phyloP scores from a whole-genome alignment of 2,888 invertebrate genomes.

The Neoitamus cyanurus region DNA sequence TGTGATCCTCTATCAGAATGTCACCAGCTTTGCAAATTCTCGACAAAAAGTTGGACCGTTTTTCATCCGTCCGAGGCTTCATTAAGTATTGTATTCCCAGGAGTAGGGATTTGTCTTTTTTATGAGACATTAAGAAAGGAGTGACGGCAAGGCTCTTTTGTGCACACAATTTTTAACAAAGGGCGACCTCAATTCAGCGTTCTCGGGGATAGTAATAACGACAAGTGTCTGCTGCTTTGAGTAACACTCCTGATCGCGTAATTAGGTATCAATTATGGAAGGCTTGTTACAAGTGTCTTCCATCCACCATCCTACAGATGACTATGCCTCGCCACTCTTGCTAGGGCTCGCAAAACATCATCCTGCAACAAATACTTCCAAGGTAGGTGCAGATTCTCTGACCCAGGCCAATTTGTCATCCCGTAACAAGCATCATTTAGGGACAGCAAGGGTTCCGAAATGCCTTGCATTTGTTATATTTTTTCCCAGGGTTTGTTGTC shows the following conservation, averaged over 20 bases:
- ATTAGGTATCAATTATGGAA: slow-evolving; percentile 16
- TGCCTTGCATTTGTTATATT: not conserved
- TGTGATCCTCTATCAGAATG: not conserved
- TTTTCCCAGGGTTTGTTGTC: not conserved
- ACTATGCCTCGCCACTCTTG: not conserved
- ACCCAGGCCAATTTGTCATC: not conserved
- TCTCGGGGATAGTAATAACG: not conserved
- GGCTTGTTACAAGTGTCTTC: not conserved
- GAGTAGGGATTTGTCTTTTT: slow-evolving; percentile 17
- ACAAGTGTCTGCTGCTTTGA: not conserved
- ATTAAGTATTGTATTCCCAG: slow-evolving; percentile 28
- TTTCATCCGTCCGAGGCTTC: slow-evolving; percentile 11
- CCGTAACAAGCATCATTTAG: not conserved
- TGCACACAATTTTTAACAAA: slow-evolving; percentile 1
- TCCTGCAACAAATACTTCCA: not conserved
- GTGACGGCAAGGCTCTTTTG: slow-evolving; percentile 3
- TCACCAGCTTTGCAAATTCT: not conserved
- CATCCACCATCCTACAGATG: not conserved
- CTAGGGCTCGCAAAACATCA: not conserved
- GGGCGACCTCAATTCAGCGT: not conserved
- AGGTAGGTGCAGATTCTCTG: not conserved
- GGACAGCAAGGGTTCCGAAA: not conserved
- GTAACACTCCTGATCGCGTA: not conserved
- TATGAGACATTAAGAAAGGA: not conserved
- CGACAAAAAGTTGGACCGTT: slow-evolving; percentile 2